Percentiles rank a stretch among this genome's conserved stretches.
These are phyloP conservation scores for Thamnophis sirtalis DNA, from an alignment of 2,113 vertebrate species.

Conservation along the genomic window DNA sequence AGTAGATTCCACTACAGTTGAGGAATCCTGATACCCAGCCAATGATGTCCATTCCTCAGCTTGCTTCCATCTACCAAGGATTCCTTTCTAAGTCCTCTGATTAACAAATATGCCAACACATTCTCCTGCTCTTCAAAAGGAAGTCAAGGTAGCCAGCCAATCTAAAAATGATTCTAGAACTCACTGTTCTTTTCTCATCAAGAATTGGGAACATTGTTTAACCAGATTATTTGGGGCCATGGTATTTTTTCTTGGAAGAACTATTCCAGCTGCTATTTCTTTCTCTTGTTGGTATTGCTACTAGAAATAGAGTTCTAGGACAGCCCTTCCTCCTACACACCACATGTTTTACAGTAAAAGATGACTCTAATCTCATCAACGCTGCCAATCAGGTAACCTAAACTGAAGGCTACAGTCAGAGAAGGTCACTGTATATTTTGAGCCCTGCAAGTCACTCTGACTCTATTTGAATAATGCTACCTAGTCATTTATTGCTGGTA, in stretches of 20 bases:
- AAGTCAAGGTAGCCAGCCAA: not conserved
- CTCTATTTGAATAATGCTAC: conserved; percentile 17
- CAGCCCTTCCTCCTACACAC: not conserved
- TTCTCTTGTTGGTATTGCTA: conserved; percentile 36
- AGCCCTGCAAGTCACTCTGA: conserved; percentile 36
- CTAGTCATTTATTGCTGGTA: not conserved
- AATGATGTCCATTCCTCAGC: not conserved
- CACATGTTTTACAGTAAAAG: conserved; percentile 47
- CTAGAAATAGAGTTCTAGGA: conserved; percentile 25
- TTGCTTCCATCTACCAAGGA: not conserved
- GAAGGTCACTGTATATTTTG: conserved; percentile 48
- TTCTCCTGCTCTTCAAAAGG: not conserved
- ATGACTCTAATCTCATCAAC: not conserved
- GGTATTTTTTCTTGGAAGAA: not conserved
- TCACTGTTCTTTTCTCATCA: conserved; percentile 9
- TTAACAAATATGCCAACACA: not conserved
- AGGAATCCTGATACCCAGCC: no score
- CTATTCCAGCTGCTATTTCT: not conserved
- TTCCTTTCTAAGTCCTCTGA: not conserved
- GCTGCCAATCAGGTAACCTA: not conserved
- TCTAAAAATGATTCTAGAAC: not conserved
- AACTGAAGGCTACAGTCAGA: not conserved
- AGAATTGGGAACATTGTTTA: conserved; percentile 19
- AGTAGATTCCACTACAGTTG: not conserved
- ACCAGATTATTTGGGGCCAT: not conserved